Percentiles rank a stretch among this genome's conserved stretches.
Conservation (phyloP, 2,797 vertebrate species). For the Acanthopagrus latus region DNA sequence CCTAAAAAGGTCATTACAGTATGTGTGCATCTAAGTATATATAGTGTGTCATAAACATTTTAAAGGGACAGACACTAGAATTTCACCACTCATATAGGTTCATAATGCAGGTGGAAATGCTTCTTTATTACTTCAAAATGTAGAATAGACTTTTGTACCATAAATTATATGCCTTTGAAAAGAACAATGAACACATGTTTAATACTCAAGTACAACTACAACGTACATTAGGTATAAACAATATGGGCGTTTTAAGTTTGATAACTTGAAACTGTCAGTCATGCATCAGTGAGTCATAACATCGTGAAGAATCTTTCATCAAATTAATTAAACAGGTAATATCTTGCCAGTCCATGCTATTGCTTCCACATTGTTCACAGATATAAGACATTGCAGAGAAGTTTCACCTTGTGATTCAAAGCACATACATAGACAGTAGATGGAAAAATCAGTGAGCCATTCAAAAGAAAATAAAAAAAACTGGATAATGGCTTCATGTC, state of each 20-base stretch:
- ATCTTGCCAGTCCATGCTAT: too few species aligned
- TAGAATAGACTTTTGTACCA: not conserved
- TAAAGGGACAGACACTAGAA: too few species aligned
- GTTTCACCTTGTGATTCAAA: not conserved
- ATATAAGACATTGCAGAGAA: not conserved
- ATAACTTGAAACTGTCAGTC: too few species aligned
- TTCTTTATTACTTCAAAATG: too few species aligned
- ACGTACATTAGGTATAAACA: not conserved
- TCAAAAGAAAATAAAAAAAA: not conserved
- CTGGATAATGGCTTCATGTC: not conserved
- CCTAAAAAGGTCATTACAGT: too few species aligned
- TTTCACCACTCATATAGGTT: too few species aligned
- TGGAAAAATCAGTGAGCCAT: not conserved
- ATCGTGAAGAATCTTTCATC: not conserved
- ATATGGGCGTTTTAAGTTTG: not conserved
- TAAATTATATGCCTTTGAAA: not conserved
- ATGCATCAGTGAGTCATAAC: too few species aligned
- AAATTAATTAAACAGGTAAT: not conserved
- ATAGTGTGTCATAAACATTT: too few species aligned
- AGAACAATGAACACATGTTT: not conserved
- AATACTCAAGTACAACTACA: not conserved
- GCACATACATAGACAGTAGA: not conserved
- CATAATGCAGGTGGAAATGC: too few species aligned
- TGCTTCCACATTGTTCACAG: too few species aligned
- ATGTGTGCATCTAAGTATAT: too few species aligned